Evolutionary conservation across 2,797 vertebrate genomes (phyloP).

Genomic region (Toxotes lorentzi): DNA sequence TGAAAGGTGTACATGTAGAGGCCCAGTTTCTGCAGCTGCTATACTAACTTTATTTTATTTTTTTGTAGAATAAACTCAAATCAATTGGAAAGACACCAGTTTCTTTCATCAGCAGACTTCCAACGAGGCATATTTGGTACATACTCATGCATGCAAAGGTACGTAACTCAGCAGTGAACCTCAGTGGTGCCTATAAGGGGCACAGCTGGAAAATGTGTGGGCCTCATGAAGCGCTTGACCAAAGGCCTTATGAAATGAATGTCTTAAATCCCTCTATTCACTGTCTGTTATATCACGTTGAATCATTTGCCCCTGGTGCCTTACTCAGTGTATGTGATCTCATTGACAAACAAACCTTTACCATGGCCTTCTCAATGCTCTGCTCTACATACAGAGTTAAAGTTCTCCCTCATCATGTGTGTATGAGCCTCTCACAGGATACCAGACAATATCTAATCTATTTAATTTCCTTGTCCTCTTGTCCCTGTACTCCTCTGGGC

Average conservation of each 20-base stretch:
- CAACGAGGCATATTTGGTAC: background rate
- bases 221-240: background rate
- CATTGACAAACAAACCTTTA: background rate
- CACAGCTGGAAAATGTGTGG: background rate
- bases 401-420: background rate
- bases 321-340: conserved; percentile 4
- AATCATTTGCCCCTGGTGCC: background rate
- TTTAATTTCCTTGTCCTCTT: conserved; percentile 36
- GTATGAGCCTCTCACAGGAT: conserved; percentile 24
- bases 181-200: background rate
- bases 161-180: background rate
- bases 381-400: conserved; percentile 9
- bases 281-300: background rate
- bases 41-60: background rate
- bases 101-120: conserved; percentile 17
- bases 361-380: background rate
- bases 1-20: background rate
- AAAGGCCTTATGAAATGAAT: background rate
- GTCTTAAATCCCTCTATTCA: background rate
- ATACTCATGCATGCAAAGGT: background rate
- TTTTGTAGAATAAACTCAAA: conserved; percentile 21
- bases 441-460: conserved; percentile 36
- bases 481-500: conserved; percentile 28
- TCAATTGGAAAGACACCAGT: background rate
- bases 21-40: background rate